Evolutionary conservation across 1,140 invertebrate genomes (phyloP), one percentile per base, ranked within the genome.

Genomic region (Panagrolaimus sp.): DNA sequence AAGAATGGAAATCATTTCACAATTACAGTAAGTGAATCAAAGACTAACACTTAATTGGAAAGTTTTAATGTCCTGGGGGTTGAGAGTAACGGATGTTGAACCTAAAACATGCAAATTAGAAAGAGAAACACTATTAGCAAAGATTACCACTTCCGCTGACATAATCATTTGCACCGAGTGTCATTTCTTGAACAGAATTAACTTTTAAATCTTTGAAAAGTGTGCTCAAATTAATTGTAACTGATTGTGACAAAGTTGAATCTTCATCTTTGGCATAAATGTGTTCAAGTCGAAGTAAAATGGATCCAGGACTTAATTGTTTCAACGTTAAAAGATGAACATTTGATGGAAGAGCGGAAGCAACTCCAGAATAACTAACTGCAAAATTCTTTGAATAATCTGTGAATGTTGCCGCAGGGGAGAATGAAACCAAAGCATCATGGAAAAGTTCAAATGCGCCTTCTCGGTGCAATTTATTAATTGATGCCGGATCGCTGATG

Each of bases 401-500:
- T 0, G 21, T 21, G 52, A 26, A 58, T 58, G 52, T 26, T 2
- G 3, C 14, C 3, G 28, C 21, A 8, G 52, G 52, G 14, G 52
- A 58, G 17, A 58, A 58, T 14, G 52, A 58, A n/a, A 58, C 17
- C 12, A 58, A 12, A 21, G 52, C 21, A 26, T 58, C 21, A 58
- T 17, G 52, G 15, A 58, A 58, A 12, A 58, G 52, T n/a, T 58
- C 52, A 21, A 21, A 58, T 8, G 52, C 52, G 17, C 52, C 52
- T 12, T 21, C 21, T 12, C 52, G 52, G 5, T 58, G 52, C 8
- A 58, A 21, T 8, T 58, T 58, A 12, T 21, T 28, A 0, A 28
- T 28, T 5, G 52, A 15, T 9, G 46, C 71, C n/a, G 83, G 45
- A 14, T 67, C 26, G 10, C 21, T 26, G 17, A 58, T 26, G 8